Evolutionary conservation across 2,888 invertebrate species (phyloP).

Genomic region (Urechis unicinctus): DNA sequence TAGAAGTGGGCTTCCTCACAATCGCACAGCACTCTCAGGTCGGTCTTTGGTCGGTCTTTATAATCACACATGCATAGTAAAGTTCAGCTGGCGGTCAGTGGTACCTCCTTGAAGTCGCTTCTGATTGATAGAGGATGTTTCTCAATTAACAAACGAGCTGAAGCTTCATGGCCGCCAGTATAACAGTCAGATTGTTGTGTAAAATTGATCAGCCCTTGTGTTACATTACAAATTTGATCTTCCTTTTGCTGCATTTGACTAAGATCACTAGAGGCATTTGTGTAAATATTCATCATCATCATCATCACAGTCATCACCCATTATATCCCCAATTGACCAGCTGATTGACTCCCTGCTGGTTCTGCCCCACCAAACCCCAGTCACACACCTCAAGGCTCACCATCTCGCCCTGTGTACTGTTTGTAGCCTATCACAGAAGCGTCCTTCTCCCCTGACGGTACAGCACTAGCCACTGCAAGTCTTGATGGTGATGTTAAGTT

Average conservation of each 20-base stretch:
- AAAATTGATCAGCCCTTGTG: neutral
- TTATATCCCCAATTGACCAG: neutral
- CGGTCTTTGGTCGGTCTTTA: too few relatives aligned
- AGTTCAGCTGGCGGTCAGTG: too few relatives aligned
- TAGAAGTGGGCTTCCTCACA: slow-evolving; percentile 32
- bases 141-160: too few relatives aligned
- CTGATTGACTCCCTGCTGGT: neutral
- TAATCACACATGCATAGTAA: too few relatives aligned
- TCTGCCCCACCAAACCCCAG: neutral
- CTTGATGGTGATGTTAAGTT: slow-evolving; percentile 85
- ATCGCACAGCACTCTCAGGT: slow-evolving; percentile 35
- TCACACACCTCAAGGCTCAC: neutral
- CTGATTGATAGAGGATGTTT: too few relatives aligned
- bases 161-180: too few relatives aligned
- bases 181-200: too few relatives aligned
- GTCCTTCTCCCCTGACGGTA: slow-evolving; percentile 88
- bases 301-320: too few relatives aligned
- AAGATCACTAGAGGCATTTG: too few relatives aligned
- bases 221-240: neutral
- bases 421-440: slow-evolving; percentile 69
- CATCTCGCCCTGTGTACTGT: slow-evolving; percentile 3
- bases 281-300: too few relatives aligned
- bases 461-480: slow-evolving; percentile 84
- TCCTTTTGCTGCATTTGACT: too few relatives aligned
- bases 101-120: too few relatives aligned